Evolutionary conservation across 1,140 invertebrate species (phyloP).

Genomic region (Antheraea pernyi): DNA sequence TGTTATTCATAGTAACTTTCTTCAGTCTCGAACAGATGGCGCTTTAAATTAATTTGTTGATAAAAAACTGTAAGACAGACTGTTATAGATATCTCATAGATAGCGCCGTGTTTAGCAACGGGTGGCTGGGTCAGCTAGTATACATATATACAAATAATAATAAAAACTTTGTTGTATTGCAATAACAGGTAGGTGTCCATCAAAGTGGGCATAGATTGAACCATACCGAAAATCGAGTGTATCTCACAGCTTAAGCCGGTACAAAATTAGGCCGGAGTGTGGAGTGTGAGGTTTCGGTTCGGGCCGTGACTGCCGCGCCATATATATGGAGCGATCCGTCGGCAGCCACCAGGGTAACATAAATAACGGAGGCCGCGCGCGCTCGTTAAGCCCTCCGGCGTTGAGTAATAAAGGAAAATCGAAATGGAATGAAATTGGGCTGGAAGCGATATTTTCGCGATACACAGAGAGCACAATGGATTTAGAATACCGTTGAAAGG

Average conservation of each 20-base stretch:
- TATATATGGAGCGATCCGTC: conserved; percentile 71
- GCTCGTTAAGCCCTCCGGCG: conserved; percentile 74
- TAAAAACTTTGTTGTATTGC: neutral
- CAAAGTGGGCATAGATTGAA: conserved; percentile 43
- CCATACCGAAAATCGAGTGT: conserved; percentile 36
- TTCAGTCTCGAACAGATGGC: too few species aligned
- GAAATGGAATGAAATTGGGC: conserved; percentile 78
- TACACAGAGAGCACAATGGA: conserved; percentile 67
- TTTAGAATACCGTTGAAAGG: conserved; percentile 68
- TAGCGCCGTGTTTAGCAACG: too few species aligned
- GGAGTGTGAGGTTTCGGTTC: conserved; percentile 52
- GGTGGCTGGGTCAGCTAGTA: too few species aligned
- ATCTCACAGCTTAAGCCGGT: conserved; percentile 62
- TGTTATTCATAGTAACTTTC: too few species aligned
- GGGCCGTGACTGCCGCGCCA: conserved; percentile 51
- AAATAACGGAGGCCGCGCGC: conserved; percentile 70
- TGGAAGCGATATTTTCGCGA: conserved; percentile 74
- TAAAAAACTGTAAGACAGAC: too few species aligned
- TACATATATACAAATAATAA: neutral
- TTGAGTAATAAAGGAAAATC: conserved; percentile 78
- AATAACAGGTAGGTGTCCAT: conserved; percentile 1
- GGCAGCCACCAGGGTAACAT: conserved; percentile 73
- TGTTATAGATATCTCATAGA: too few species aligned
- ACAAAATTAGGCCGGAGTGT: conserved; percentile 68
- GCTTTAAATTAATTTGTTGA: too few species aligned